Conservation (phyloP, 1,140 invertebrate species). For the Pogonognathellus flavescens region DNA sequence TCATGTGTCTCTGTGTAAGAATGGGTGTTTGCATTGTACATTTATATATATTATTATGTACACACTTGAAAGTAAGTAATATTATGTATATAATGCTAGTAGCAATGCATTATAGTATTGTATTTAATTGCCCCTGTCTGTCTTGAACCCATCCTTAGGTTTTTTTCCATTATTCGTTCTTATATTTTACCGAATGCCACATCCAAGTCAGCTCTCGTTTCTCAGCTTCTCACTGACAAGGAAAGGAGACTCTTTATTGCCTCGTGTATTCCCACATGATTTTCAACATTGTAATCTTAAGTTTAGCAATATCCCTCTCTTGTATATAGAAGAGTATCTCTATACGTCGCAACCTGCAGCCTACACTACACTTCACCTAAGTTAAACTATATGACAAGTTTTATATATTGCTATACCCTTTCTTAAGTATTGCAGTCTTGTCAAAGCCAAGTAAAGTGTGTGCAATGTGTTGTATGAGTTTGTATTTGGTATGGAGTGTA, state of each 20-base stretch:
- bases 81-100: neutral
- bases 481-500: neutral
- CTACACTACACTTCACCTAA: too few species aligned
- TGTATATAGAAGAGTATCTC: too few species aligned
- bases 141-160: neutral
- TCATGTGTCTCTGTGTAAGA: neutral
- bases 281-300: slow-evolving; percentile 4
- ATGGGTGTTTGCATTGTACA: neutral
- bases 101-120: neutral
- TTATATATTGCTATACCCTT: too few species aligned
- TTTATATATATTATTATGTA: neutral
- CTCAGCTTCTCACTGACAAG: slow-evolving; percentile 16
- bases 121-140: neutral
- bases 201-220: slow-evolving; percentile 25
- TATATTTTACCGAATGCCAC: neutral
- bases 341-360: too few species aligned
- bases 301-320: neutral
- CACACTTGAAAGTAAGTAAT: neutral
- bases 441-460: neutral
- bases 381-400: too few species aligned
- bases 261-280: slow-evolving; percentile 40
- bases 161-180: neutral
- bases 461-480: too few species aligned
- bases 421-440: neutral
- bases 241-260: slow-evolving; percentile 38